Base-by-base conservation (phyloP, 2,797 vertebrate genomes). In the Leuciscus waleckii region DNA sequence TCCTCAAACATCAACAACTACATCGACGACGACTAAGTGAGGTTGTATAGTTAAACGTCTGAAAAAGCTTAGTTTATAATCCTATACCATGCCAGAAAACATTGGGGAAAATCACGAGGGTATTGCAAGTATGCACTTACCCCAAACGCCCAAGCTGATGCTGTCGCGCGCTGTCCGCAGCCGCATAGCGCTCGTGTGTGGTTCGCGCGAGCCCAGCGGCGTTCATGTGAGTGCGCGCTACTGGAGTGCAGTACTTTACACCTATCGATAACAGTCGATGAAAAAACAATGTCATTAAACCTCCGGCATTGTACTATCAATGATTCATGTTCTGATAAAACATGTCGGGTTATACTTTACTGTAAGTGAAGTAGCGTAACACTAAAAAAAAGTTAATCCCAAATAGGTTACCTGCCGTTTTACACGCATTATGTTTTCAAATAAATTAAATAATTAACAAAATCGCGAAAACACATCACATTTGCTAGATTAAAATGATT, bases 211-310 rank as follows among this genome's bases (percentile, higher is more conserved):
- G 65, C 76, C 65, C 77, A 49, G 76, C 21, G 84, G 69, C 83
- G 68, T 80, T 70, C 84, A 85, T 73, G 84, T 65, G 77, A 74
- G 51, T 67, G 84, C 76, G 84, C 77, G 69, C 84, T 79, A 79
- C 83, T 73, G 39, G 68, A 79, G 41, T 17, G 68, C 83, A 80
- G 54, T 51, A 80, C 77, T 80, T 85, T 80, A 85, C 69, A 74
- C 84, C 84, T 85, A 85, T 85, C 84, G 70, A 80, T 73, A 80
- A 26, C 29, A 80, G 69, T 51, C 84, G 67, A 71, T 58, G 17
- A 32, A 39, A 46, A 54, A 7, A 7, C 16, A 5, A 49, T 16
- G 19, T 7, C 19, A 80, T 74, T 19, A 29, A 56, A 43, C 17
- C 41, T 39, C 16, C 35, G 6, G 39, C 21, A 39, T 70, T 32